phyloP scores from a whole-genome alignment of 2,888 invertebrate species.

The Bombylius discolor region DNA sequence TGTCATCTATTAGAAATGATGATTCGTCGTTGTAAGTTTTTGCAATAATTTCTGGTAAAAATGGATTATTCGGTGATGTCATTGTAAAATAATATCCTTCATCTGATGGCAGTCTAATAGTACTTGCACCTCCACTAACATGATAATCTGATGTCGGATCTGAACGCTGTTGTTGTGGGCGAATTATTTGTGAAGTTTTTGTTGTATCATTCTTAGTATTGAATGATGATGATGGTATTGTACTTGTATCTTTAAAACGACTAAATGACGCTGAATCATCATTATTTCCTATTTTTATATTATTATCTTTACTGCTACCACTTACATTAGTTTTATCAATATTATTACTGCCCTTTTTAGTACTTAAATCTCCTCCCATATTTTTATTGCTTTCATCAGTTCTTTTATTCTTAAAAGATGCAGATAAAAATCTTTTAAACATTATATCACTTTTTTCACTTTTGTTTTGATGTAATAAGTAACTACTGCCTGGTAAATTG shows the following conservation, averaged over 20 bases:
- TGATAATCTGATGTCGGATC: constrained; percentile 1
- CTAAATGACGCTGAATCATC: neutral
- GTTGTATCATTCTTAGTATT: neutral
- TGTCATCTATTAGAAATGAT: neutral
- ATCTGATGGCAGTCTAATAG: neutral
- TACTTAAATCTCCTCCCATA: constrained; percentile 8
- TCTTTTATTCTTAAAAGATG: neutral
- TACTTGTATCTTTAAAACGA: neutral
- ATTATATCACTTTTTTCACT: constrained; percentile 1
- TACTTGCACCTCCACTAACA: neutral
- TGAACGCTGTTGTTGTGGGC: neutral
- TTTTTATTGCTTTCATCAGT: neutral
- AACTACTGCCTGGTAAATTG: neutral
- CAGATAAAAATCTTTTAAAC: neutral
- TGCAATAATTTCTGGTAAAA: constrained; percentile 33
- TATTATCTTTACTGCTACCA: neutral
- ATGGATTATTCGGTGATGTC: constrained; percentile 35
- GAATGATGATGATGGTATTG: constrained; percentile 16
- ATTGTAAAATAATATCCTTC: constrained; percentile 27
- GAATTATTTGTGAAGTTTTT: constrained; percentile 4
- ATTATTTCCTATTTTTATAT: too few relatives aligned
- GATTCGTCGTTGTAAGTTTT: constrained; percentile 24
- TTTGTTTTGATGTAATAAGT: neutral
- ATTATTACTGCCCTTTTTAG: neutral
- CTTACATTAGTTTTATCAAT: neutral